Evolutionary conservation across 2,888 invertebrate genomes (phyloP).

Genomic region (Eristalis tenax): DNA sequence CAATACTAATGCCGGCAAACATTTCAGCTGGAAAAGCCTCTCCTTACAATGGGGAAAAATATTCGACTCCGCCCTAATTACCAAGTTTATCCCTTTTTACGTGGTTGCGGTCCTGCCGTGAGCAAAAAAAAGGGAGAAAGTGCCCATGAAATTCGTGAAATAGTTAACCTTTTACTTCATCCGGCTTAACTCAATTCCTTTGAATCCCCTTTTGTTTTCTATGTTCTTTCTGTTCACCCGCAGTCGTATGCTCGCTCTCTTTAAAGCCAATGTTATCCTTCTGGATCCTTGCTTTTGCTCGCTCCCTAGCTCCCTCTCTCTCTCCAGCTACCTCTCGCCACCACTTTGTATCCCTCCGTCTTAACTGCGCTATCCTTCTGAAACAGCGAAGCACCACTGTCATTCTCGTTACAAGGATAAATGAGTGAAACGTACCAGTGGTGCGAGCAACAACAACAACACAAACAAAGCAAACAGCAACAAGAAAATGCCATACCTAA

Average conservation of each 20-base stretch:
- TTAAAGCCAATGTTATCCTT: constrained; percentile 50
- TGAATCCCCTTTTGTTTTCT: not conserved
- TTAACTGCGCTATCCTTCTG: constrained; percentile 56
- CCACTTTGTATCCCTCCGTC: constrained; percentile 24
- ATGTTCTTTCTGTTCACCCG: not conserved
- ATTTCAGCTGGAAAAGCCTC: constrained; percentile 22
- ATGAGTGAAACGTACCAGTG: constrained; percentile 25
- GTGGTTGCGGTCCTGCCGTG: not conserved
- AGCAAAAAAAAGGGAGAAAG: not conserved
- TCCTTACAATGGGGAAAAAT: not conserved
- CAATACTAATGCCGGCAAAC: constrained; percentile 24
- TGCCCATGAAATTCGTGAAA: constrained; percentile 5
- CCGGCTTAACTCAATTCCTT: constrained; percentile 5
- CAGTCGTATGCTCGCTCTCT: not conserved
- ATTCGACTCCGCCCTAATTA: constrained; percentile 44
- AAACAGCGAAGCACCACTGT: constrained; percentile 50
- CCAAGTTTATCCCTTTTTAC: constrained; percentile 36
- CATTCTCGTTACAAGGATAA: constrained; percentile 53
- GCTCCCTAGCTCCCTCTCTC: not conserved
- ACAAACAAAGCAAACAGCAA: not conserved
- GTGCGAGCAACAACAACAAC: not conserved
- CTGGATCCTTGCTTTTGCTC: not conserved
- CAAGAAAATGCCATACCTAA: not conserved
- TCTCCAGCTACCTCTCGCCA: not conserved
- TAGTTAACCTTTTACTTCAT: constrained; percentile 45